These are phyloP conservation scores for Lepilemur septentrionalis DNA, from an alignment of 2,797 vertebrate genomes.

Conservation along the genomic window DNA sequence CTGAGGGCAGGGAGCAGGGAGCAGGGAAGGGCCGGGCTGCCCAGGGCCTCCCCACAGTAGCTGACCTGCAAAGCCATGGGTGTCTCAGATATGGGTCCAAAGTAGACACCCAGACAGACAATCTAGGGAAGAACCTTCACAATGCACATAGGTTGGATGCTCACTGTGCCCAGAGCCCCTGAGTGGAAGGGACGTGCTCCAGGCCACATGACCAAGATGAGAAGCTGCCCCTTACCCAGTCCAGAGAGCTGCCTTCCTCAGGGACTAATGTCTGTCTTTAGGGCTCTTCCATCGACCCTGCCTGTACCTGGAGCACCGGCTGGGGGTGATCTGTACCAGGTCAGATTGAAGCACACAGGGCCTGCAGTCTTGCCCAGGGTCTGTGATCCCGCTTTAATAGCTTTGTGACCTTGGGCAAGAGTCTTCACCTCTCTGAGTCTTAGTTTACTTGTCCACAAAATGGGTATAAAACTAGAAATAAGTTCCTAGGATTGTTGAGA, in stretches of 20 bases:
- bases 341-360: background rate
- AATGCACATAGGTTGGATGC: no score
- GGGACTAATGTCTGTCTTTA: background rate
- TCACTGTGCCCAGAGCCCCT: background rate
- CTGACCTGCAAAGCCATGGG: background rate
- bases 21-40: background rate
- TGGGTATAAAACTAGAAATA: background rate
- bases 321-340: no score
- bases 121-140: background rate
- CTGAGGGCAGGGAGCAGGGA: background rate
- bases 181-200: background rate
- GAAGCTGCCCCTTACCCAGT: accelerated
- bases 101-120: background rate
- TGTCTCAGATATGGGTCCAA: background rate
- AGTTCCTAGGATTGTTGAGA: background rate
- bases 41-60: background rate
- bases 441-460: background rate
- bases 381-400: background rate
- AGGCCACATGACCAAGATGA: background rate
- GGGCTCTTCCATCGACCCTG: background rate
- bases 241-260: background rate
- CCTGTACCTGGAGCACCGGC: no score
- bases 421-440: background rate
- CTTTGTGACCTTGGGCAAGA: background rate
- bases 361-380: background rate